Evolutionary conservation across 2,888 invertebrate species (phyloP), one percentile per base, ranked within the genome.

Genomic region (Neria commutata): DNA sequence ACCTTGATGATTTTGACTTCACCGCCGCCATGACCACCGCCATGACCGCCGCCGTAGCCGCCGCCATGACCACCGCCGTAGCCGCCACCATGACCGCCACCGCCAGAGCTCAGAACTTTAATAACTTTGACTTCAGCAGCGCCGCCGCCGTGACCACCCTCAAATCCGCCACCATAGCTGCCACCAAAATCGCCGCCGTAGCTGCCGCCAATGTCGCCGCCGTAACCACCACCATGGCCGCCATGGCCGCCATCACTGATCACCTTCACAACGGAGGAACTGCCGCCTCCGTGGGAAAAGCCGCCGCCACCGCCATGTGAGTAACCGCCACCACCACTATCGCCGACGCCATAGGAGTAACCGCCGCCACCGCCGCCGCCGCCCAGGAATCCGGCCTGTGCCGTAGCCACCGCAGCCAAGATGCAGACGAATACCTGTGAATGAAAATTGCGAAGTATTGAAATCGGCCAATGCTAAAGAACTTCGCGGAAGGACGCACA

Each of bases 391-490:
- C 67, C 67, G 14, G 67, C 67, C 46, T 64, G 64, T 10, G 63
- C 56, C 19, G 54, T 62, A 17, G 65, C 63, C 45, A 60, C 58
- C 29, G 64, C n/a, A 24, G 64, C 66, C 42, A 67, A 60, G 23
- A 67, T 17, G 37, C 66, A 67, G 40, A 66, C 60, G 61, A 67
- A 66, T 56, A 66, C 61, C 67, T 66, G 40, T 40, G 54, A 61
- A 14, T n/a, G 5, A 34, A 53, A 24, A 45, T 49, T 14, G 5
- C n/a, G 29, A 29, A 29, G 29, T 11, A 29, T n/a, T n/a, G n/a
- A n/a, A n/a, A n/a, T n/a, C n/a, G n/a, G n/a, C n/a, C n/a, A n/a
- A n/a, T n/a, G n/a, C 11, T 29, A 11, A 8, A 29, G 29, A 11
- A 11, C n/a, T 29, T 11, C 11, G 29, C 29, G 6, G 29, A 8